phyloP scores from a whole-genome alignment of 2,888 invertebrate species.

The Eupithecia abbreviata region DNA sequence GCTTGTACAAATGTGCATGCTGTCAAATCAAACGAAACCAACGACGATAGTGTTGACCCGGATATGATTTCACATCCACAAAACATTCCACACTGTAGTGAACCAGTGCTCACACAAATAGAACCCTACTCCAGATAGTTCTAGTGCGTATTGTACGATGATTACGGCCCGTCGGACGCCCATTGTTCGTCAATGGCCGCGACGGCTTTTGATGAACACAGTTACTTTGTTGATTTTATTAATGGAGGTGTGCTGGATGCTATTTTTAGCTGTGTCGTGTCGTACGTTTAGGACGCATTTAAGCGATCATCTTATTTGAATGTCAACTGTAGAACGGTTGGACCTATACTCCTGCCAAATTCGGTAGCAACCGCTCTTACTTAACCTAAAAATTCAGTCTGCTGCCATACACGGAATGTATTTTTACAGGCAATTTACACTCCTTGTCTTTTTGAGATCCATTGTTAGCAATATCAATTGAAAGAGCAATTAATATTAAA shows the following conservation, averaged over 20 bases:
- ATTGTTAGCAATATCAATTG: too few relatives aligned
- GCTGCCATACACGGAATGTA: too few relatives aligned
- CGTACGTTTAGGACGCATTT: not conserved
- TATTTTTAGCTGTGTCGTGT: constrained; percentile 37
- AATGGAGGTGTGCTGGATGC: constrained; percentile 54
- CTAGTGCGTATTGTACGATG: constrained; percentile 53
- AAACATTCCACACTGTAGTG: constrained; percentile 3
- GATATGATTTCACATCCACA: not conserved
- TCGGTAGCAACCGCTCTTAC: too few relatives aligned
- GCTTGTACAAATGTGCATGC: not conserved
- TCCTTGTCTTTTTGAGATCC: too few relatives aligned
- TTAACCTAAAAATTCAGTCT: too few relatives aligned
- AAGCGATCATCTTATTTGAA: not conserved
- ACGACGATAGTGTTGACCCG: not conserved
- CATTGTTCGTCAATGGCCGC: constrained; percentile 67
- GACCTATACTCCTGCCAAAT: too few relatives aligned
- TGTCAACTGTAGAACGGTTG: too few relatives aligned
- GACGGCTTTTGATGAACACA: constrained; percentile 70
- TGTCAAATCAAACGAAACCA: not conserved
- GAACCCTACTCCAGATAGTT: constrained; percentile 17
- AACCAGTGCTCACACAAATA: not conserved
- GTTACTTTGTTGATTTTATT: constrained; percentile 69
- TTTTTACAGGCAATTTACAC: too few relatives aligned
- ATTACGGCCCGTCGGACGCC: constrained; percentile 51
- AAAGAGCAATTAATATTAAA: too few relatives aligned